Base-by-base conservation (phyloP, 1,140 invertebrate species). In the Drosophila trapezifrons region DNA sequence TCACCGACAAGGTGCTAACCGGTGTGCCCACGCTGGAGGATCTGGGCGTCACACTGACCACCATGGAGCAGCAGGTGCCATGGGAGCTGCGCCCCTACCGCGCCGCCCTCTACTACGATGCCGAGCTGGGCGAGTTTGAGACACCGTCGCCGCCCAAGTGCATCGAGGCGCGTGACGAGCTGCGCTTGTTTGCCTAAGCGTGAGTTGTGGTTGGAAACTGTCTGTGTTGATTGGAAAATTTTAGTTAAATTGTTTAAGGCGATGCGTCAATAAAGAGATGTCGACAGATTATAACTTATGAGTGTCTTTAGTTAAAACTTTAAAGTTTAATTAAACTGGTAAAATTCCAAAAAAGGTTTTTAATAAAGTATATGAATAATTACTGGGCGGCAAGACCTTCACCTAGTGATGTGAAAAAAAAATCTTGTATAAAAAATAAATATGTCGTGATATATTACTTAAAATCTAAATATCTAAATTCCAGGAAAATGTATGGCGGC, bases 11-110 rank as follows among this genome's bases (percentile, higher is more conserved):
- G 17, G 92, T 96, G 9, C 76, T 94, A 4, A 81, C 91, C 17
- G 94, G 93, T 17, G 85, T 97, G 27, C 97, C 96, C 18, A 97
- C 96, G 1, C 91, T 99, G 45, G 96, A 97, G 91, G 98, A 99
- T 93, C 94, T 99, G 67, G 97, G 97, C 43, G 94, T 99, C 1
- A 93, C 92, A 45, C 93, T 97, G 40, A 96, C 95, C 1, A 72
- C 93, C 1, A 94, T 98, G 92, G 97, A 98, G 91, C 93, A 96
- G 49, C 95, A 95, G 92, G 94, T 96, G 12, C 94, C 95, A 6
- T 98, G 95, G 95, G 96, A 97, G 90, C 80, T 98, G 46, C 94
- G 93, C 66, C 94, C 94, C 8, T 95, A 92, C 83, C 93, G 94
- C 40, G 93, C 93, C 35, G 93, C 94, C 60, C 90, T 93, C 40